Percentiles rank a stretch among this genome's conserved stretches.
Evolutionary conservation across 2,113 vertebrate species (phyloP).

Genomic region (Tetraodon nigroviridis): DNA sequence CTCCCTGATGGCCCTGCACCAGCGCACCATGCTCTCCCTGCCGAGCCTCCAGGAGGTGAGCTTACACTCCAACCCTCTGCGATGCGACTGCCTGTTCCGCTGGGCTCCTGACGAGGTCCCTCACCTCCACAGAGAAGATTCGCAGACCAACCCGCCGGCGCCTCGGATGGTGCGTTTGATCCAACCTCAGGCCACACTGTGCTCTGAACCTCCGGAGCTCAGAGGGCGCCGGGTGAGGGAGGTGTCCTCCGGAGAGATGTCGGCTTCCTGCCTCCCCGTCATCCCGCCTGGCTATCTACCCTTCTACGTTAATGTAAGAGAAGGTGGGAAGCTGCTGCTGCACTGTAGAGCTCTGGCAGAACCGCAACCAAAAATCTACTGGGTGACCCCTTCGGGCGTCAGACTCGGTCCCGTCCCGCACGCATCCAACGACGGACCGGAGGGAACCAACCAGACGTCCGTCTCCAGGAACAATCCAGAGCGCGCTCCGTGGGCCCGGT

Average conservation of each 20-base stretch:
- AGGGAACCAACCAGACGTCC: constrained; percentile 27
- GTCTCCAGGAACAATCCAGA: constrained; percentile 9
- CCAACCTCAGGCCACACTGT: constrained; percentile 91
- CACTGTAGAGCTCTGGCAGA: constrained; percentile 92
- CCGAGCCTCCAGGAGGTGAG: constrained; percentile 92
- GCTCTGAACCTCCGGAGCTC: constrained; percentile 89
- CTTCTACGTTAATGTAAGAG: constrained; percentile 68
- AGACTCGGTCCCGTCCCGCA: constrained; percentile 69
- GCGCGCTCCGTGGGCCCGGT: constrained; percentile 21
- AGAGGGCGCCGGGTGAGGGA: constrained; percentile 81
- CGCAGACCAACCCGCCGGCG: constrained; percentile 40
- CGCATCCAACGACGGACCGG: constrained; percentile 18
- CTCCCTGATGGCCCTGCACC: constrained; percentile 89
- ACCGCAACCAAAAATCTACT: constrained; percentile 89
- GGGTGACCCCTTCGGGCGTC: constrained; percentile 84
- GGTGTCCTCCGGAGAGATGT: constrained; percentile 89
- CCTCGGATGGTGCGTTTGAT: constrained; percentile 85
- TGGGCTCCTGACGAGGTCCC: constrained; percentile 79
- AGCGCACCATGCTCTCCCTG: constrained; percentile 83
- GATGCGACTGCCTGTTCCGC: constrained; percentile 93
- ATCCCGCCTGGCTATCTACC: constrained; percentile 84
- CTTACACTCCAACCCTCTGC: constrained; percentile 92
- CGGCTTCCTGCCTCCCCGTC: constrained; percentile 85
- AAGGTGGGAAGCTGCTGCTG: constrained; percentile 71
- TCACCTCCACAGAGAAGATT: constrained; percentile 47